Evolutionary conservation across 2,888 invertebrate genomes (phyloP), one percentile per base, ranked within the genome.

Genomic region (Apoderus coryli): DNA sequence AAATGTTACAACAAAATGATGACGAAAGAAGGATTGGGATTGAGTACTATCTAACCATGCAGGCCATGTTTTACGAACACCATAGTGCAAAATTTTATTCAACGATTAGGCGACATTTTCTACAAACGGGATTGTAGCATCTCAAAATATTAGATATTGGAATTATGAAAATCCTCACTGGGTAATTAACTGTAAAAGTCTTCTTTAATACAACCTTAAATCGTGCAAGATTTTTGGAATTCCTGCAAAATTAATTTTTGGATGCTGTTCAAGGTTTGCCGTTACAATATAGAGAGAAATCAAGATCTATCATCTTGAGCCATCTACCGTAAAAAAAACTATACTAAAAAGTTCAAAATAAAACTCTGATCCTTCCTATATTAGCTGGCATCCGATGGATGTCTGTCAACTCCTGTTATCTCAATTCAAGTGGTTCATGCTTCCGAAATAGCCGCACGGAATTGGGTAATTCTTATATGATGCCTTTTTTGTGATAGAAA

Each of bases 91-190:
- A 28, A 24, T 34, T 14, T 28, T 37, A 16, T 37, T 34, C 16
- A 37, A 22, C 28, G 31, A 34, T 22, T 33, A 36, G 25, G 34
- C 33, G 7, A 34, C 34, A n/a, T 37, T 37, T 19, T 27, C 31
- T 22, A 30, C 33, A 5, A 33, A 33, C 12, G 33, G 30, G 24
- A 30, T 13, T 10, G 30, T 33, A 34, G 33, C 27, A 16, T 33
- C 30, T 16, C 23, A 33, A 24, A 29, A 33, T 36, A 15, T 23
- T 19, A 12, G 27, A 12, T 33, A 30, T 30, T 35, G 33, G 35
- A 14, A 25, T 29, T 14, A 22, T 15, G 33, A 29, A 25, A 35
- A 35, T 25, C 29, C 34, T 24, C 22, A 36, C 19, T 37, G 29
- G 34, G 27, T 35, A 16, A 35, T 32, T 13, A 35, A 34, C 12